Base-by-base conservation (phyloP, 2,797 vertebrate genomes). In the Ataeniobius toweri region DNA sequence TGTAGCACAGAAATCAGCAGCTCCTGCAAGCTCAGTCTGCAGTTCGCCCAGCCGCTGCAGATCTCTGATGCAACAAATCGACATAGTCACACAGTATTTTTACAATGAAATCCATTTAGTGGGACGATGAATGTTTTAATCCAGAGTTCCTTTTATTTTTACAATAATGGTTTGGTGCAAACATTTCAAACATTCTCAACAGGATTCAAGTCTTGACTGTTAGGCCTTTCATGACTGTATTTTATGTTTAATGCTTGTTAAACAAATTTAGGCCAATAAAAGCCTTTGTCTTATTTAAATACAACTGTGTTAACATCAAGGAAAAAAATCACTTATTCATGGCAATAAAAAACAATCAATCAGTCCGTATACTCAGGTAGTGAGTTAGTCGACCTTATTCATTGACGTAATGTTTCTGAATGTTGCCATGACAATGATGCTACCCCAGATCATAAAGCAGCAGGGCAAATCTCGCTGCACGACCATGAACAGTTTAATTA, bases 1-100 rank as follows among this genome's bases (percentile, higher is more conserved):
- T 0, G 98, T 96, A 0, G 98, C 98, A 9, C 96, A 98, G 94
- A 99, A 99, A 80, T 99, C 98, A 0, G 98, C 98, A 46, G 97
- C 96, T 76, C 98, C 98, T 0, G 97, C 97, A 56, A 99, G 89
- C 76, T 99, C 97, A 0, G 96, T 97, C 92, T 99, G 98, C 78
- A 99, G 96, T 75, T 98, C 97, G 22, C 98, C 98, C 12, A 99
- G 96, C 83, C 98, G 94, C 93, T 96, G 96, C 83, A 99, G 95
- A 92, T 99, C 98, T 73, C 98, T 99, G 85, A 26, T 2, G 56
- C 4, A 69, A 65, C 12, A 0, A 80, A 1, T 24, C 22, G 22
- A 26, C 53, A 41, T 46, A n/a, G 36, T 36, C 36, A 36, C 36
- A 46, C 6, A 51, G 4, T 51, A 4, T 18, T 51, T 3, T 18